These are phyloP conservation scores for Paratrypauchen microcephalus DNA, from an alignment of 2,797 vertebrate species.

Conservation along the genomic window DNA sequence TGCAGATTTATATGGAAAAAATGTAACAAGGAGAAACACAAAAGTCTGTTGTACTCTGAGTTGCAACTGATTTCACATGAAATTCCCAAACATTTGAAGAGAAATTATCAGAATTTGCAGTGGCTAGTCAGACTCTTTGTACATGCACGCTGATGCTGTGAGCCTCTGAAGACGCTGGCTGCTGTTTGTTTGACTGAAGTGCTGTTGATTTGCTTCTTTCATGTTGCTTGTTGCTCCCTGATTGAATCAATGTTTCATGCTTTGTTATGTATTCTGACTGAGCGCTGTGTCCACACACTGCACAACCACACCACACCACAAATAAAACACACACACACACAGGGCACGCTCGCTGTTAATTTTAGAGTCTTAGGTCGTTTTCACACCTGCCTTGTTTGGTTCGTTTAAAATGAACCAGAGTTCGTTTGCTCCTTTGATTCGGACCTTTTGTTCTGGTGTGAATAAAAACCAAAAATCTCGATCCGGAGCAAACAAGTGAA, in stretches of 20 bases:
- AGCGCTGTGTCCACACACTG: slow-evolving; percentile 26
- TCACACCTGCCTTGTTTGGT: too few species aligned
- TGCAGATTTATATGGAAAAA: not conserved
- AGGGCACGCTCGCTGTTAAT: not conserved
- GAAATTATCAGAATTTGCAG: slow-evolving; percentile 3
- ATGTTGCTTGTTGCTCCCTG: slow-evolving; percentile 49
- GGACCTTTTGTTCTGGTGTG: too few species aligned
- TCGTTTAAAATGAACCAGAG: too few species aligned
- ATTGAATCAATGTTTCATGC: slow-evolving; percentile 61
- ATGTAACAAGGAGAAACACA: not conserved
- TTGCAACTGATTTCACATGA: not conserved
- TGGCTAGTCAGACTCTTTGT: not conserved
- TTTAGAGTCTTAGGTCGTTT: too few species aligned
- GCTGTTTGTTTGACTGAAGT: slow-evolving; percentile 5
- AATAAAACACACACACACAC: not conserved
- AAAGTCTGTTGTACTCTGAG: not conserved
- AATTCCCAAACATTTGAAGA: slow-evolving; percentile 5
- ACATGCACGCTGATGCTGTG: not conserved
- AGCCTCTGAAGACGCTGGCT: not conserved
- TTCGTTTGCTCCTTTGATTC: too few species aligned
- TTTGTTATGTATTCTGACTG: slow-evolving; percentile 53
- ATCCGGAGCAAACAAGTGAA: too few species aligned
- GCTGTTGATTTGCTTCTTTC: slow-evolving; percentile 49
- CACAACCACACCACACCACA: not conserved
- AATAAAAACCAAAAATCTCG: too few species aligned